A percentile compares a stretch with the other conserved stretches of the same genome.
These are phyloP conservation scores for Therioaphis trifolii DNA, from an alignment of 2,888 invertebrate species.

Conservation along the genomic window DNA sequence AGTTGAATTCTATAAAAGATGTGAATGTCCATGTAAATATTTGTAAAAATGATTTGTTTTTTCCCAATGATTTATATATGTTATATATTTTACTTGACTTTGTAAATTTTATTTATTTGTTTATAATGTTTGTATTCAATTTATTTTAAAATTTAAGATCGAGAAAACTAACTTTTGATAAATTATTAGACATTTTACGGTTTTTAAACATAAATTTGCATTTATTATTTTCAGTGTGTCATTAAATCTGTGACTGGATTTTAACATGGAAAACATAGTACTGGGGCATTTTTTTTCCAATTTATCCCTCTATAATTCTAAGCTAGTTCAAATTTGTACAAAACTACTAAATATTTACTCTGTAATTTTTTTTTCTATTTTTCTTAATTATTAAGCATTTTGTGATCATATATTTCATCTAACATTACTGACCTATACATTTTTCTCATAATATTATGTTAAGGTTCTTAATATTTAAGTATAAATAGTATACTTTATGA, in stretches of 20 bases:
- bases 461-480: slow-evolving; percentile 34
- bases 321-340: slow-evolving; percentile 50
- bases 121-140: background rate
- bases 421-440: slow-evolving; percentile 29
- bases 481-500: slow-evolving; percentile 28
- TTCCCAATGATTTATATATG: background rate
- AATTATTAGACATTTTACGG: background rate
- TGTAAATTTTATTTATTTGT: slow-evolving; percentile 13
- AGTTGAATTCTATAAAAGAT: background rate
- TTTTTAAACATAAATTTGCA: slow-evolving; percentile 44
- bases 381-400: slow-evolving; percentile 50
- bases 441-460: slow-evolving; percentile 26
- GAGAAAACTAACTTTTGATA: slow-evolving; percentile 29
- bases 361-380: slow-evolving; percentile 52
- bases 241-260: slow-evolving; percentile 57
- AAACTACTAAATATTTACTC: slow-evolving; percentile 36
- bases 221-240: slow-evolving; percentile 60
- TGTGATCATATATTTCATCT: slow-evolving; percentile 48
- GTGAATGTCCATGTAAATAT: background rate
- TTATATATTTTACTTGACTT: background rate
- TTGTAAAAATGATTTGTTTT: too few relatives aligned
- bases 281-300: slow-evolving; percentile 37
- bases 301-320: slow-evolving; percentile 24
- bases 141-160: slow-evolving; percentile 22
- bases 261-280: slow-evolving; percentile 53